Conservation (phyloP, 1,140 invertebrate genomes). For the Phortica variegata region DNA sequence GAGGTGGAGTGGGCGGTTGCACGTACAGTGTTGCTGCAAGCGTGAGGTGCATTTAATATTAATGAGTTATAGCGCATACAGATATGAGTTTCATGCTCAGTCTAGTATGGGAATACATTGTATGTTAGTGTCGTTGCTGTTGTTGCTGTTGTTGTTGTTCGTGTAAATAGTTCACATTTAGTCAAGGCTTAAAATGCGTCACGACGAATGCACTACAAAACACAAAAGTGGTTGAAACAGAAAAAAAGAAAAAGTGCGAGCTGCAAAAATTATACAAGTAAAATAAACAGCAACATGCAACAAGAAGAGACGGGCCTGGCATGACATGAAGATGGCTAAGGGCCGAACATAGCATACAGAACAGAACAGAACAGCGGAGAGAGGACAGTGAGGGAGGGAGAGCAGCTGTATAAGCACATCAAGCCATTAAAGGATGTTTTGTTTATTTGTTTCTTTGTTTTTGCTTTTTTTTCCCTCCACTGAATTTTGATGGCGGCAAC, state of each 20-base stretch:
- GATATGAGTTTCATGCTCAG: constrained; percentile 52
- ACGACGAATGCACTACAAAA: constrained; percentile 45
- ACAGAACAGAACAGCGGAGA: constrained; percentile 18
- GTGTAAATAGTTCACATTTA: constrained; percentile 50
- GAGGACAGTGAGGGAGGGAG: too few species aligned
- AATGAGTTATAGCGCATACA: constrained; percentile 54
- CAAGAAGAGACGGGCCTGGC: constrained; percentile 15
- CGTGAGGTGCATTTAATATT: constrained; percentile 44
- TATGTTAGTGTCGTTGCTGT: constrained; percentile 18
- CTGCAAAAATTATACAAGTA: constrained; percentile 3
- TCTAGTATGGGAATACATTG: too few species aligned
- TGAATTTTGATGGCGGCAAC: too few species aligned
- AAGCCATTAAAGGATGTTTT: constrained; percentile 47
- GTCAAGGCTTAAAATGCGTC: constrained; percentile 38
- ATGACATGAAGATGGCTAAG: constrained; percentile 21
- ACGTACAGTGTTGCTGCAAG: constrained; percentile 20
- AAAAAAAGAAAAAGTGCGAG: too few species aligned
- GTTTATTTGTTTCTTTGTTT: constrained; percentile 1
- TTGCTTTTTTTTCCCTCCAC: constrained; percentile 7
- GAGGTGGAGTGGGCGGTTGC: constrained; percentile 5
- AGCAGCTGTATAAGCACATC: constrained; percentile 13
- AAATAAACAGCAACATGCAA: constrained; percentile 1
- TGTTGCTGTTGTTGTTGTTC: constrained; percentile 24
- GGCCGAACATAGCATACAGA: constrained; percentile 20
- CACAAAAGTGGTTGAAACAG: constrained; percentile 49